Base-by-base conservation (phyloP, 2,888 invertebrate genomes). In the Barypeithes pellucidus region DNA sequence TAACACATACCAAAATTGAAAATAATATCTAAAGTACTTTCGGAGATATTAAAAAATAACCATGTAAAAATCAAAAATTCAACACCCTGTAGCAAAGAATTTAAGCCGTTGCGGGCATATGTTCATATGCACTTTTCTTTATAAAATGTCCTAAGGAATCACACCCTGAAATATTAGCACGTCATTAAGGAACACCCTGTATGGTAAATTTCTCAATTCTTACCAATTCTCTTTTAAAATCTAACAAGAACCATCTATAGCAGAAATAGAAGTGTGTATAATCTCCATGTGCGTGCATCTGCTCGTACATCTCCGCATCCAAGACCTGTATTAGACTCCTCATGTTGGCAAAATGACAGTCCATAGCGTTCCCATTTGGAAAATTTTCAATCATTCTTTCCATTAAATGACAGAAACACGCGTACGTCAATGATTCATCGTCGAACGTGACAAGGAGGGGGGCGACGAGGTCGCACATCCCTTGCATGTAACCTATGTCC, bases 191-290 rank as follows among this genome's bases (percentile, higher is more conserved):
- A n/a, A n/a, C n/a, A n/a, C n/a, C n/a, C n/a, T n/a, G n/a, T n/a
- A n/a, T n/a, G n/a, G n/a, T n/a, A n/a, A n/a, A n/a, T n/a, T n/a
- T n/a, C 24, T 24, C 24, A 59, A 59, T n/a, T n/a, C 75, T 50
- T 65, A 76, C 88, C 77, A 98, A 87, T 85, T 98, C 98, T 84
- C 98, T 88, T 85, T 98, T 98, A 84, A 98, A 98, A 87, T 98
- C 98, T 65, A 98, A 88, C 76, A 98, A 88, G 88, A 98, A 98
- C 98, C 98, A 98, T 50, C 98, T 93, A 86, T 98, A 98, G 86
- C 97, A 97, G 87, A 98, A 98, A 87, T 97, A 98, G 87, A 98
- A 96, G 85, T 98, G 97, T 3, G 97, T 97, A 87, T 96, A 97
- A 86, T 98, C 98, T 0, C 96, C 96, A 85, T 96, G 95, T 63